phyloP scores from a whole-genome alignment of 1,140 invertebrate species.

The Neuroterus valhalla region DNA sequence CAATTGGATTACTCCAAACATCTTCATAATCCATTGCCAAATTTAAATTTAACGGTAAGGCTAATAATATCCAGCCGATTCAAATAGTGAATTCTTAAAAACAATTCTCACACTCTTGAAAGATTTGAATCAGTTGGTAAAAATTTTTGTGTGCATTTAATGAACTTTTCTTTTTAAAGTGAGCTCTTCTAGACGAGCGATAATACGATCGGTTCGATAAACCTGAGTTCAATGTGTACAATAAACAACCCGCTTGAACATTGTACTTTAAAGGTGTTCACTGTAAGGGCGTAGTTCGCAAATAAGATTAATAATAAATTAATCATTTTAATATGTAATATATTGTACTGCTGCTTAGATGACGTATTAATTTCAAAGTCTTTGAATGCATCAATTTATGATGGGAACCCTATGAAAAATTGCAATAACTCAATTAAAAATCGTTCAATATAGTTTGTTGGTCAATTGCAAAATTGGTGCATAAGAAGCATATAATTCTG shows the following conservation, averaged over 20 bases:
- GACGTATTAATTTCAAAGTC: constrained; percentile 58
- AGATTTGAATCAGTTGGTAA: constrained; percentile 12
- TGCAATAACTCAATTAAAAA: neutral
- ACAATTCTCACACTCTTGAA: neutral
- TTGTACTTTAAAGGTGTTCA: constrained; percentile 44
- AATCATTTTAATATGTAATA: constrained; percentile 31
- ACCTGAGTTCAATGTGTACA: constrained; percentile 57
- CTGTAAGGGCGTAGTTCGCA: constrained; percentile 56
- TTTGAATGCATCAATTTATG: constrained; percentile 35
- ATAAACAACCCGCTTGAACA: constrained; percentile 68
- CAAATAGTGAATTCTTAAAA: neutral
- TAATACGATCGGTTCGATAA: constrained; percentile 65
- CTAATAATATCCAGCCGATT: constrained; percentile 3
- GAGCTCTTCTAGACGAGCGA: constrained; percentile 26
- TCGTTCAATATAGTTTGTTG: neutral
- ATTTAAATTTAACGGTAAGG: neutral
- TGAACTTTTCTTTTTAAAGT: constrained; percentile 20
- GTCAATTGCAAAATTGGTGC: constrained; percentile 1
- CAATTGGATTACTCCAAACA: neutral
- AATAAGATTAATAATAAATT: constrained; percentile 60
- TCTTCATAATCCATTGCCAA: neutral
- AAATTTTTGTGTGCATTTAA: constrained; percentile 21
- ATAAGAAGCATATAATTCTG: constrained; percentile 29
- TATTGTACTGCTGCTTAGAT: constrained; percentile 63
- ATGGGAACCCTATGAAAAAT: neutral